phyloP scores from a whole-genome alignment of 1,140 invertebrate species.

The Papilio machaon region DNA sequence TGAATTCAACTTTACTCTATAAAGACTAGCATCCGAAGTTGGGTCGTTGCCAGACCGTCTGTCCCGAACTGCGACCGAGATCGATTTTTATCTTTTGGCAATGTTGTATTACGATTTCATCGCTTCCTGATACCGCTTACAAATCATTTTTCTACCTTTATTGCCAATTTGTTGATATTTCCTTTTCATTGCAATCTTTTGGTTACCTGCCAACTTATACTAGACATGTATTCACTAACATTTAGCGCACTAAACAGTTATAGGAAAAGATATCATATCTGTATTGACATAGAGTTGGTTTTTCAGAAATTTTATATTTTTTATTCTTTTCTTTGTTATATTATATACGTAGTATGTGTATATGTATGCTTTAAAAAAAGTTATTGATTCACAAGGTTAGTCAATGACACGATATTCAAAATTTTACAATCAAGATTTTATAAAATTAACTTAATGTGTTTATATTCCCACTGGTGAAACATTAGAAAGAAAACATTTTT shows the following conservation, averaged over 20 bases:
- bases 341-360: not conserved
- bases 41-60: not conserved
- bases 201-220: conserved; percentile 12
- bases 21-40: not conserved
- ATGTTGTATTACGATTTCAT: conserved; percentile 23
- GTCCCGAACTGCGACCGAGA: not conserved
- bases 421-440: too few species aligned
- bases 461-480: too few species aligned
- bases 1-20: not conserved
- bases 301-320: not conserved
- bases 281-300: not conserved
- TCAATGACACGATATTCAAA: too few species aligned
- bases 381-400: not conserved
- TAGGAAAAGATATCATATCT: not conserved
- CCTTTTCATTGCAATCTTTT: conserved; percentile 5
- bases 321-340: not conserved
- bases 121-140: conserved; percentile 20
- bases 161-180: conserved; percentile 13
- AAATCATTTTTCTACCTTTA: conserved; percentile 9
- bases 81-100: conserved; percentile 30
- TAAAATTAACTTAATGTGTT: too few species aligned
- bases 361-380: not conserved
- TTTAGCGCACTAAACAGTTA: not conserved
- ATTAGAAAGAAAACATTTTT: too few species aligned
- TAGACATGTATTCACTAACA: not conserved